Evolutionary conservation across 2,113 vertebrate species (phyloP), one percentile per base, ranked within the genome.

Genomic region (Toxotes chatareus): DNA sequence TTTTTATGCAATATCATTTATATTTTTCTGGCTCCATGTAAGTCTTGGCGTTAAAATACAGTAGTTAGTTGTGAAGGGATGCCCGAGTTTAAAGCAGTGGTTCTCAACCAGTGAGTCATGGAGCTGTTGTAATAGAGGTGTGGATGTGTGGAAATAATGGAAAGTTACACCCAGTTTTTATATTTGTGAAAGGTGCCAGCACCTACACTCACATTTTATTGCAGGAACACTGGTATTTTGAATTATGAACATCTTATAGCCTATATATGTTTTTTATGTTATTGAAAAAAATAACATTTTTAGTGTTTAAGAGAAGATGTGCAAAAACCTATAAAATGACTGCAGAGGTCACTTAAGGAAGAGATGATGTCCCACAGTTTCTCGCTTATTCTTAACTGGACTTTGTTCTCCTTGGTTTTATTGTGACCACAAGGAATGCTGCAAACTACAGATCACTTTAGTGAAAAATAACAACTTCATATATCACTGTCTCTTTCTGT

Each of bases 181-280:
- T 0, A 44, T 72, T 63, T 34, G 76, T 86, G 46, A 60, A 86
- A 75, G 49, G 49, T 92, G 73, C 85, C 73, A 77, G 85, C 85
- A 87, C 79, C 80, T 32, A 31, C n/a, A 73, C 31, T 42, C 47
- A 31, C 5, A 12, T 63, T 84, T 69, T 51, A 57, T 40, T 53
- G n/a, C 11, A 63, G 11, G 31, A 57, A 19, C 55, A 59, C 21
- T 0, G 27, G 16, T 32, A 36, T 59, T 77, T 21, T 44, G 10
- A 72, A 53, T 21, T 4, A 7, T 12, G 47, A 51, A n/a, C 27
- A 62, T 46, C 56, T 6, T 32, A 74, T 12, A 27, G 51, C n/a
- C 53, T 19, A 51, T 13, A 55, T 19, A 19, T 13, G 19, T 55
- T 67, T 49, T 27, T 60, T 3, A 59, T 51, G 32, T 53, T n/a